A percentile compares a stretch with the other conserved stretches of the same genome.
phyloP scores from a whole-genome alignment of 35 echinoderm and acorn worm genomes.

The Apostichopus japonicus region DNA sequence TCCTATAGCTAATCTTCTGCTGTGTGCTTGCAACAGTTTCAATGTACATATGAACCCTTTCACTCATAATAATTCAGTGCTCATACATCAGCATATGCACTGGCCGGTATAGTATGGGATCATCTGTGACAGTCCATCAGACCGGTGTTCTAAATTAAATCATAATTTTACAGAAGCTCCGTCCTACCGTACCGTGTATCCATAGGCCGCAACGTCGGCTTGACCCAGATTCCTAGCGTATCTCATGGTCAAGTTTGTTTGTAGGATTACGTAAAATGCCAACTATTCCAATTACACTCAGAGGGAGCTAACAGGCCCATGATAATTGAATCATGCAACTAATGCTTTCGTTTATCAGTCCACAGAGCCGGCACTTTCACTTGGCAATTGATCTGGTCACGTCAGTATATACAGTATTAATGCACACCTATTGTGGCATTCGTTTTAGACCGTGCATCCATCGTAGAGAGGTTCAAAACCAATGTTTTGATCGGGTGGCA shows the following conservation, averaged over 20 bases:
- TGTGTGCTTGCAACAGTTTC: too few species aligned
- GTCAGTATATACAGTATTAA: neutral
- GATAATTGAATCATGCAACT: slow-evolving; percentile 13
- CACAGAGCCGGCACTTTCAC: neutral
- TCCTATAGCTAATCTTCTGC: too few species aligned
- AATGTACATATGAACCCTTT: too few species aligned
- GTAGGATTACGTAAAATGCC: slow-evolving; percentile 45
- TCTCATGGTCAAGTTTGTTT: slow-evolving; percentile 48
- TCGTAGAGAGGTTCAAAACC: too few species aligned
- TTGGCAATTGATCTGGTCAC: neutral
- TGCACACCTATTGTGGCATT: too few species aligned
- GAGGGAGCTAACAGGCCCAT: slow-evolving; percentile 1
- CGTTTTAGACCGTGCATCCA: too few species aligned
- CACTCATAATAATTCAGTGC: too few species aligned
- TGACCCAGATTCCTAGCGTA: slow-evolving; percentile 36
- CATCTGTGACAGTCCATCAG: neutral
- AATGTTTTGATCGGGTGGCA: too few species aligned
- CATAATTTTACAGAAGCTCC: slow-evolving; percentile 12
- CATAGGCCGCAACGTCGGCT: neutral
- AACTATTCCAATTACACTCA: slow-evolving; percentile 36
- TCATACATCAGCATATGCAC: too few species aligned
- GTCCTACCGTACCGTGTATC: neutral
- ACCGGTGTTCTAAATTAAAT: slow-evolving; percentile 20
- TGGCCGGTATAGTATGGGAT: too few species aligned
- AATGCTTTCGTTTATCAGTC: slow-evolving; percentile 6